Percentiles rank a stretch among this genome's conserved stretches.
phyloP scores from a whole-genome alignment of 2,888 invertebrate species.

The Leptothorax acervorum region DNA sequence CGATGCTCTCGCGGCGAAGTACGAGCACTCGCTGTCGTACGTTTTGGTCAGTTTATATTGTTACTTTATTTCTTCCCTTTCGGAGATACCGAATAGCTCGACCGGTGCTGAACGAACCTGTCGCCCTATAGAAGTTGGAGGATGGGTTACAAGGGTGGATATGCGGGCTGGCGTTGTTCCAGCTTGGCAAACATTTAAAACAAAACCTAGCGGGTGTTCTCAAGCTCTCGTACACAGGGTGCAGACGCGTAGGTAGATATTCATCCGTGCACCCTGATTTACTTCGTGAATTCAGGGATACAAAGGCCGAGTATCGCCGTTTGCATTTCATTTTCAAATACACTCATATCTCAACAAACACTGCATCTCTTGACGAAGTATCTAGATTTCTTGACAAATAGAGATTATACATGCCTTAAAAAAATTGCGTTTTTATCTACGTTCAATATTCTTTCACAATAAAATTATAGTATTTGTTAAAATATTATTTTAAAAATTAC shows the following conservation, averaged over 20 bases:
- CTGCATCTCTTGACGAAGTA: not conserved
- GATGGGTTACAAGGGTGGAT: constrained; percentile 47
- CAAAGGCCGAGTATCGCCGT: not conserved
- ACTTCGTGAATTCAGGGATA: constrained; percentile 15
- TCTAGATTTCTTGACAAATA: not conserved
- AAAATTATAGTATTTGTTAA: not conserved
- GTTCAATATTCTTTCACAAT: not conserved
- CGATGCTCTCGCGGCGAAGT: constrained; percentile 54
- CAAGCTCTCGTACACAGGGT: constrained; percentile 54
- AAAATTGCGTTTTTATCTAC: not conserved
- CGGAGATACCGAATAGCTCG: constrained; percentile 55
- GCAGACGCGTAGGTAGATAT: constrained; percentile 66
- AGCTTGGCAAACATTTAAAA: constrained; percentile 75
- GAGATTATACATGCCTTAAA: not conserved
- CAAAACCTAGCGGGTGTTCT: constrained; percentile 67
- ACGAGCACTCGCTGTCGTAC: constrained; percentile 38
- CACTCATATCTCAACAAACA: not conserved
- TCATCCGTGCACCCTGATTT: constrained; percentile 70
- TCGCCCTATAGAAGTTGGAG: constrained; percentile 10
- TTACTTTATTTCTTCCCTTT: constrained; percentile 54
- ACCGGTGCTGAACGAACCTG: constrained; percentile 22
- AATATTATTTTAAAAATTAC: not conserved
- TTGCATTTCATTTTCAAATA: constrained; percentile 19
- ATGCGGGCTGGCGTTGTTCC: constrained; percentile 74
- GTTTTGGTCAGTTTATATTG: constrained; percentile 58